Base-by-base conservation (phyloP, 1,140 invertebrate genomes). In the Trichonephila clavata region DNA sequence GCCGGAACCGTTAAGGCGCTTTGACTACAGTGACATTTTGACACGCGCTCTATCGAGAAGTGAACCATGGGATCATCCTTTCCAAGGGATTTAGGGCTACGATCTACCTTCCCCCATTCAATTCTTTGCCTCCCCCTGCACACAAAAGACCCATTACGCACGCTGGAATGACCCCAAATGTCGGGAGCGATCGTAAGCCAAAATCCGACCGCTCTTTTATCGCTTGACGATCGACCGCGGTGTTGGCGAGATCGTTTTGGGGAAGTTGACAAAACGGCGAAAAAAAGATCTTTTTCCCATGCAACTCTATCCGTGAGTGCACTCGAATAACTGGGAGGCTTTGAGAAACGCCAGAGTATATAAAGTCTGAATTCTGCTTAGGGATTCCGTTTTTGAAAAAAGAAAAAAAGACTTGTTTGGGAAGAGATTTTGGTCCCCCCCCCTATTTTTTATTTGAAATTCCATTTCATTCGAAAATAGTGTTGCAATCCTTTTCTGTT, bases 1-100 rank as follows among this genome's bases (percentile, higher is more conserved):
- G 63, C 27, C 43, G 20, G 90, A 91, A 83, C 83, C 83, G 92
- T 63, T 93, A 93, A 93, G 86, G 92, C 92, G 92, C 92, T 93
- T 93, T 93, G 92, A 81, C 92, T 93, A 86, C 57, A 65, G 92
- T 93, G 92, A 93, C 92, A 93, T 93, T 93, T 93, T 93, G 92
- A 93, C 92, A 93, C 92, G 81, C 32, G 80, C 87, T 71, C 87
- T 50, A 90, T 90, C 89, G 90, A 86, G 91, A 92, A 92, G 83
- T 92, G 91, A 92, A 92, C 91, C 91, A 59, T 60, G 92, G 84
- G 92, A 93, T 93, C 92, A 93, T 86, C 84, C 91, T 32, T 92
- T 92, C 61, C 43, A 27, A 63, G 39, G 83, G 91, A 68, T 86
- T 92, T 91, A 65, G n/a, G 39, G 32, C 80, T 57, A 59, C 81